Evolutionary conservation across 2,797 vertebrate genomes (phyloP), one percentile per base, ranked within the genome.

Genomic region (Ctenopoma kingsleyae): DNA sequence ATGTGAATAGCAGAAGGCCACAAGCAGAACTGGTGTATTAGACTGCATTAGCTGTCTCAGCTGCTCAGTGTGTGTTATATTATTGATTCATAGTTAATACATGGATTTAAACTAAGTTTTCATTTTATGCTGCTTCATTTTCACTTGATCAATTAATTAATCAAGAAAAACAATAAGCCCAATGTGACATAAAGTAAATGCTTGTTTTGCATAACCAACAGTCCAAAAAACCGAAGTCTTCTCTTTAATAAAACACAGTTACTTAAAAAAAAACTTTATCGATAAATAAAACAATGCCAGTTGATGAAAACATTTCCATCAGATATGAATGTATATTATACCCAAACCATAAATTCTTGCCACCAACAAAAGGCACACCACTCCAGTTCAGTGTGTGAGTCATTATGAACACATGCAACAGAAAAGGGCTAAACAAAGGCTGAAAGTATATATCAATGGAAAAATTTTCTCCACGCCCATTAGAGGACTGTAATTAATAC

Each of bases 341-440:
- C 2, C 9, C 11, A 43, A 0, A 46, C 52, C 8, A n/a, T 47
- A 54, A 59, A 67, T 36, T 52, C 25, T 8, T 50, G 35, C 17
- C 15, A 8, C 43, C 2, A 47, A 51, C 9, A 65, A 53, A 38
- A 32, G 38, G 3, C 35, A 46, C 6, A 30, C 3, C 17, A 36
- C 38, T 51, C 19, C 8, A 17, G 13, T 6, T 9, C 8, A 50
- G 23, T 11, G 43, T 25, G 43, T 75, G 74, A 74, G 0, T 80
- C 70, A 63, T 20, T 64, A 79, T 67, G 50, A 71, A 84, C 53
- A 72, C 38, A 79, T 63, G 60, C n/a, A 55, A 41, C 22, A 66
- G 51, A 73, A 79, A 80, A 23, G 57, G 40, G 69, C 56, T 77
- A 35, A 80, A 92, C 50, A 90, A 72, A 68, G 76, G 35, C 69